Base-by-base conservation (phyloP, 2,888 invertebrate genomes). In the Dendrolimus houi region DNA sequence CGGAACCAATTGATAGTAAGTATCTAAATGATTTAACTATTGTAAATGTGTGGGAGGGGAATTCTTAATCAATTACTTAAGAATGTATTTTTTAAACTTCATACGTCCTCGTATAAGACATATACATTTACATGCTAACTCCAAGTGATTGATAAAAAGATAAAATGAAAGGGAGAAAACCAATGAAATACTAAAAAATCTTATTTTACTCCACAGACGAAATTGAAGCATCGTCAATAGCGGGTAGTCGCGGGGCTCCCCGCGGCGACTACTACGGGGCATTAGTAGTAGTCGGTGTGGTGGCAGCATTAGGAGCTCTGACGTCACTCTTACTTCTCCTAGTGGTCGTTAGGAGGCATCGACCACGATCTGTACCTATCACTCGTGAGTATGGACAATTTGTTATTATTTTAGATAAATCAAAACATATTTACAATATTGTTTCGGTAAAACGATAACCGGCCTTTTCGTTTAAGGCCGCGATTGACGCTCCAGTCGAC, bases 201-300 rank as follows among this genome's bases (percentile, higher is more conserved):
- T 47, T 47, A 47, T 9, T 47, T 29, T 29, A 29, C 7, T 64
- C 79, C 60, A 41, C 80, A 84, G 91, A 92, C 63, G 77, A 79
- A 55, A 81, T 87, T 64, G 84, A 85, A 62, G 83, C 92, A 0
- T 91, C 92, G 0, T 87, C 92, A 41, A 81, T 90, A 55, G 87
- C 92, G 14, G 91, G 91, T 56, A 74, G 77, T 9, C 70, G 75
- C 1, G 71, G 71, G 3, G 65, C 74, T 3, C 72, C 79, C 0
- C 80, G 84, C 59, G 95, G 95, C 29, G 96, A 96, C 83, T 98
- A 97, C 85, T 97, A 97, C 81, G 95, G 96, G 53, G 96, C 97
- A 8, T 86, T 98, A 71, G 96, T 97, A 52, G 96, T 96, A 53
- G 96, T 97, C 12, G 96, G 96, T 3, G 96, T 97, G 62, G 93